Conservation (phyloP, 1,140 invertebrate genomes). For the Helicoverpa armigera region DNA sequence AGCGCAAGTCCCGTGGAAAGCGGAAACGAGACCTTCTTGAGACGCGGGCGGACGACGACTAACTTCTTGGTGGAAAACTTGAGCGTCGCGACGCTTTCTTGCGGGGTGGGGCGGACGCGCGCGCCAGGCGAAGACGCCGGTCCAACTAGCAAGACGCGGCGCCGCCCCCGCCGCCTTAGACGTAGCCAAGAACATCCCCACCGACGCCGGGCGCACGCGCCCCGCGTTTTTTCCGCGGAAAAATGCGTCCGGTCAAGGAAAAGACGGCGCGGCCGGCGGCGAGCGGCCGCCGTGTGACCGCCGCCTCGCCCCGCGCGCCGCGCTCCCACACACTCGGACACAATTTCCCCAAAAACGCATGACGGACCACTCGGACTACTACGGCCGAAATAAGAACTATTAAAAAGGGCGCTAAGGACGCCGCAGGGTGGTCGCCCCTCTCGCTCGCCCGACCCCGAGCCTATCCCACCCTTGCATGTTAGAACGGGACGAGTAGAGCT, state of each 20-base stretch:
- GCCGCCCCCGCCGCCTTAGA: slow-evolving; percentile 85
- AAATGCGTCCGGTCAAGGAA: slow-evolving; percentile 84
- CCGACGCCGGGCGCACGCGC: slow-evolving; percentile 81
- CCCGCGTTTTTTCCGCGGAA: slow-evolving; percentile 85
- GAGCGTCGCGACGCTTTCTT: slow-evolving; percentile 83
- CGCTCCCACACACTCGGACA: slow-evolving; percentile 56
- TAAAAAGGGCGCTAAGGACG: slow-evolving; percentile 80
- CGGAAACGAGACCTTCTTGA: slow-evolving; percentile 83
- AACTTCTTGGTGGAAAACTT: slow-evolving; percentile 86
- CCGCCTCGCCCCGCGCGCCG: slow-evolving; percentile 52
- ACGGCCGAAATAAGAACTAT: slow-evolving; percentile 80
- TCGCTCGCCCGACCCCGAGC: slow-evolving; percentile 75
- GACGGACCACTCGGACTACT: slow-evolving; percentile 75
- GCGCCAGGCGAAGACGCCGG: slow-evolving; percentile 83
- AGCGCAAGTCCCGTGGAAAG: slow-evolving; percentile 66
- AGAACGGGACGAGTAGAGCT: slow-evolving; percentile 76
- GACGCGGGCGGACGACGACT: slow-evolving; percentile 85
- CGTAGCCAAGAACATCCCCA: slow-evolving; percentile 84
- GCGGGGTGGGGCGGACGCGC: slow-evolving; percentile 84
- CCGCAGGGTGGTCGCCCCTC: slow-evolving; percentile 71
- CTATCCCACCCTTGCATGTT: slow-evolving; percentile 71
- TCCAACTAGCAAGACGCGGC: slow-evolving; percentile 85
- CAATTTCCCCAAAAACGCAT: slow-evolving; percentile 61
- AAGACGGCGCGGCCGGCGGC: slow-evolving; percentile 72
- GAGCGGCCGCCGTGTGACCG: slow-evolving; percentile 61